A percentile compares a stretch with the other conserved stretches of the same genome.
Evolutionary conservation across 2,797 vertebrate species (phyloP).

Genomic region (Stomatorhinus walkeri): DNA sequence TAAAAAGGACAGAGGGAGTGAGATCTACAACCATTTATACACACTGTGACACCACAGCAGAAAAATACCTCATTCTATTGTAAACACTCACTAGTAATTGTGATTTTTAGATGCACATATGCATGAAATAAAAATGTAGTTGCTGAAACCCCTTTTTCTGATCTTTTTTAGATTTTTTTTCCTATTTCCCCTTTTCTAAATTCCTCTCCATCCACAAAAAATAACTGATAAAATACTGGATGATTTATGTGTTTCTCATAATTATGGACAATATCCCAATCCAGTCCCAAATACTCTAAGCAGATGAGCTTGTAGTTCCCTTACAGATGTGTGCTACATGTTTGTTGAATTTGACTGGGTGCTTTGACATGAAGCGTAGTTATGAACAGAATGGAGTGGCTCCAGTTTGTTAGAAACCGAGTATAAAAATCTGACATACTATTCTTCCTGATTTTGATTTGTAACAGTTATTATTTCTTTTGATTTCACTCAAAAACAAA

Average conservation of each 20-base stretch:
- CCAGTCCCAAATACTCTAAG: conserved; percentile 3
- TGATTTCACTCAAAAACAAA: conserved; percentile 7
- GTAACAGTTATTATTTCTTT: neutral
- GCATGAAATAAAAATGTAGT: conserved; percentile 22
- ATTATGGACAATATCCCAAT: neutral
- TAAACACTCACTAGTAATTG: conserved; percentile 20
- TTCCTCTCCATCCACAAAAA: neutral
- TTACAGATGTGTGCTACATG: neutral
- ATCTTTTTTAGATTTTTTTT: conserved; percentile 21
- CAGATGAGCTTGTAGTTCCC: neutral
- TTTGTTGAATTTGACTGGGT: conserved; percentile 9
- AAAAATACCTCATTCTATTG: conserved; percentile 12
- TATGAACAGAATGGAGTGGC: neutral
- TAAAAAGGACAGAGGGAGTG: neutral
- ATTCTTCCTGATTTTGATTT: conserved; percentile 11
- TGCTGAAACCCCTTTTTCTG: conserved; percentile 18
- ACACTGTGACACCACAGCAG: neutral
- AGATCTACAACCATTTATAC: neutral
- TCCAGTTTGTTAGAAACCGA: neutral
- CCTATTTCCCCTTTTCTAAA: neutral
- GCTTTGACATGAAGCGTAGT: neutral
- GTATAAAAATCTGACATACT: neutral
- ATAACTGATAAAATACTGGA: neutral
- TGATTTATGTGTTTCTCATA: conserved; percentile 9
- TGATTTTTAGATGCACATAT: conserved; percentile 29